A percentile compares a stretch with the other conserved stretches of the same genome.
Evolutionary conservation across 1,140 invertebrate genomes (phyloP).

Genomic region (Eubasilissa regina): DNA sequence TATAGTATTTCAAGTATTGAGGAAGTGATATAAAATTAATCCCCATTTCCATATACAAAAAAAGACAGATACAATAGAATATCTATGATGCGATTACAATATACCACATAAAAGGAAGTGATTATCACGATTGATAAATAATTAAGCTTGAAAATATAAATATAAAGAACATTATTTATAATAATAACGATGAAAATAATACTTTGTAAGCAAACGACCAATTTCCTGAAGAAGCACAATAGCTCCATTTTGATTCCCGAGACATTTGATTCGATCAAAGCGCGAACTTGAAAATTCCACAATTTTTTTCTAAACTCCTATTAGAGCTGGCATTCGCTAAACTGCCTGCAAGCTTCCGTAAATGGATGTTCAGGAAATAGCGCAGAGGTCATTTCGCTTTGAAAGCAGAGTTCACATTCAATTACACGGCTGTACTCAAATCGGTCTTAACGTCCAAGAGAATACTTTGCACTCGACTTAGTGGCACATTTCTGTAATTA

Average conservation of each 20-base stretch:
- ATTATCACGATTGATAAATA: no score
- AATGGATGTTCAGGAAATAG: constrained; percentile 27
- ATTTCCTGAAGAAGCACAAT: neutral
- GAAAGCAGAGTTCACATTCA: constrained; percentile 20
- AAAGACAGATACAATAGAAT: no score
- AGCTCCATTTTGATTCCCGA: neutral
- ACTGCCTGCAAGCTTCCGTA: neutral
- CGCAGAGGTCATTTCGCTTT: constrained; percentile 12
- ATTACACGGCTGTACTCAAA: neutral
- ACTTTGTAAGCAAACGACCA: neutral
- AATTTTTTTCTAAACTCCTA: constrained; percentile 18
- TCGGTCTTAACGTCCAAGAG: no score
- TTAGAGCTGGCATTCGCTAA: constrained; percentile 16
- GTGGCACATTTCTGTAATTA: no score
- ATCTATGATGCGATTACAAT: no score
- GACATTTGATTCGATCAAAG: no score
- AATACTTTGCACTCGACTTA: no score
- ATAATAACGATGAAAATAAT: neutral
- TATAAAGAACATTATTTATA: neutral
- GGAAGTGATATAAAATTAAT: no score
- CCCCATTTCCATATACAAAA: no score
- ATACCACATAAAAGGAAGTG: no score
- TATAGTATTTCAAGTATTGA: no score
- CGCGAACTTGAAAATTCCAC: constrained; percentile 20
- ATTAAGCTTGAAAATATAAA: no score